Conservation (phyloP, 2,888 invertebrate genomes). For the Drosophila sordidula region DNA sequence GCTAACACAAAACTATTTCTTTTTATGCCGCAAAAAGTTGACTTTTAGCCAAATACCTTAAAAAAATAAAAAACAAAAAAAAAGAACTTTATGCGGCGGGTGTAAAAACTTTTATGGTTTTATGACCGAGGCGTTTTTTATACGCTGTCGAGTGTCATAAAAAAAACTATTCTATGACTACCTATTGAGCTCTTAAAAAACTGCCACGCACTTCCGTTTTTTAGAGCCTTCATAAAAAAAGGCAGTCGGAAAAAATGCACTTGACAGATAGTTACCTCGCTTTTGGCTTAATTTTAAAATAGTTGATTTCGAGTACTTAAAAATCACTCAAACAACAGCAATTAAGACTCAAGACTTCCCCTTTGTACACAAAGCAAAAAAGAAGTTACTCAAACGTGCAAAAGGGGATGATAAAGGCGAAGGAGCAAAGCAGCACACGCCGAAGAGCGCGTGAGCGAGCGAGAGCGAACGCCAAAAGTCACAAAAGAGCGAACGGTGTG, state of each 20-base stretch:
- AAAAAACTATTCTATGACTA: constrained; percentile 30
- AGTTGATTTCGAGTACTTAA: neutral
- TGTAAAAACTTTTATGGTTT: constrained; percentile 63
- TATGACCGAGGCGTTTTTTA: constrained; percentile 64
- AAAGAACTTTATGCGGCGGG: constrained; percentile 20
- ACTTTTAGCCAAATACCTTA: constrained; percentile 49
- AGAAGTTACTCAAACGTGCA: constrained; percentile 37
- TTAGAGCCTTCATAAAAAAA: constrained; percentile 66
- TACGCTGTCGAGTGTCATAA: constrained; percentile 20
- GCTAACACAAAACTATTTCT: constrained; percentile 23
- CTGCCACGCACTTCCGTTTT: constrained; percentile 66
- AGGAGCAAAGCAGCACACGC: constrained; percentile 10
- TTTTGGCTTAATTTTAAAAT: neutral
- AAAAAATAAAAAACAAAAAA: constrained; percentile 12
- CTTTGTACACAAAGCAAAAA: constrained; percentile 50
- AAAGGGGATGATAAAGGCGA: constrained; percentile 64
- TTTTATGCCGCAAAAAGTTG: constrained; percentile 34
- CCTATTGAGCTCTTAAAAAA: constrained; percentile 58
- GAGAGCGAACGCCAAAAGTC: constrained; percentile 69
- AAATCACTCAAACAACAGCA: constrained; percentile 20
- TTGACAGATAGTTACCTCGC: constrained; percentile 3
- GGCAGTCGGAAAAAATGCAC: constrained; percentile 8
- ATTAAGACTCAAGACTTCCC: constrained; percentile 70
- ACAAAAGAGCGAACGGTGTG: constrained; percentile 36
- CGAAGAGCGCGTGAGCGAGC: constrained; percentile 17